Evolutionary conservation across 2,888 invertebrate genomes (phyloP).

Genomic region (Eumacrocentrus americanus): DNA sequence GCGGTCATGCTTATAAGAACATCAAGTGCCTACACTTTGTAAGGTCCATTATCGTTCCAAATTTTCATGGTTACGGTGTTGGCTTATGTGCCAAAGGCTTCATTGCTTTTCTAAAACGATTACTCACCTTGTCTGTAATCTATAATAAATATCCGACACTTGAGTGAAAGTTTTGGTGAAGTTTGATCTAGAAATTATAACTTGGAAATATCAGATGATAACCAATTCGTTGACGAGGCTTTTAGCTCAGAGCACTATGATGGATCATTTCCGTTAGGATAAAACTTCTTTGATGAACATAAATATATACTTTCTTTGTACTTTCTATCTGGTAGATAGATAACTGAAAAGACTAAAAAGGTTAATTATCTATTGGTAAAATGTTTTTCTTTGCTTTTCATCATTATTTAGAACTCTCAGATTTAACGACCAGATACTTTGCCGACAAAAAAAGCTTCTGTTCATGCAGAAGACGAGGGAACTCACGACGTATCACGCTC

Average conservation of each 20-base stretch:
- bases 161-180: background rate
- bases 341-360: too few species aligned
- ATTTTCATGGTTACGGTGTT: too few species aligned
- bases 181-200: background rate
- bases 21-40: background rate
- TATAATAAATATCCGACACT: background rate
- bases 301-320: too few species aligned
- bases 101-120: too few species aligned
- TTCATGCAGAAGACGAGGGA: background rate
- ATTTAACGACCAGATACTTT: background rate
- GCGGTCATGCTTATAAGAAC: constrained; percentile 23
- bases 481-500: constrained; percentile 1
- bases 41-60: constrained; percentile 2
- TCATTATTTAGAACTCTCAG: background rate
- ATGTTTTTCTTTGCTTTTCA: too few species aligned
- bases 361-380: too few species aligned
- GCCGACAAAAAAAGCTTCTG: background rate
- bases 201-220: background rate
- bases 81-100: too few species aligned
- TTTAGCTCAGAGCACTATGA: too few species aligned
- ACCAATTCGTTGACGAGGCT: too few species aligned
- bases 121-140: background rate
- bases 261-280: too few species aligned
- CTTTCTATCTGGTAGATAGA: too few species aligned
- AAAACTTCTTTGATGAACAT: too few species aligned